These are phyloP conservation scores for Myiozetetes cayanensis DNA, from an alignment of 2,113 vertebrate genomes.

Conservation along the genomic window DNA sequence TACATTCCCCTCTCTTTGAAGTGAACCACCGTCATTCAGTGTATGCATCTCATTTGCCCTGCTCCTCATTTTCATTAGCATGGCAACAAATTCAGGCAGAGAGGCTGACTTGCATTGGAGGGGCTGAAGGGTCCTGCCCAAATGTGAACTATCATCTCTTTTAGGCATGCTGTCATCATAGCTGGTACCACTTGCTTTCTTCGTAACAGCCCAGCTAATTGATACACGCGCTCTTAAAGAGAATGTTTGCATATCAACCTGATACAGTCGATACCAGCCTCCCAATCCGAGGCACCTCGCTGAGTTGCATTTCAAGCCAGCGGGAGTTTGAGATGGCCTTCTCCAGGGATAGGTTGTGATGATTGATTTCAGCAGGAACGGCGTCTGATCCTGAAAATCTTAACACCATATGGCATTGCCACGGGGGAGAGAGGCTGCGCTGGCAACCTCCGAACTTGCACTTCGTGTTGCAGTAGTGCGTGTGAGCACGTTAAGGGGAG, in stretches of 20 bases:
- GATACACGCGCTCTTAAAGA: not conserved
- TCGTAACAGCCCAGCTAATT: not conserved
- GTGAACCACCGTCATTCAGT: not conserved
- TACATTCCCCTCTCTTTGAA: not conserved
- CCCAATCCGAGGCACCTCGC: not conserved
- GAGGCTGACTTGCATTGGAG: not conserved
- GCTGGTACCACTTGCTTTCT: not conserved
- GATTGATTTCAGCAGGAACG: slow-evolving; percentile 11
- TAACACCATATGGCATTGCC: slow-evolving; percentile 30
- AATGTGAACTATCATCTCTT: not conserved
- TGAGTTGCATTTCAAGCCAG: not conserved
- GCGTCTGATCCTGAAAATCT: not conserved
- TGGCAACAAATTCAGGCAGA: not conserved
- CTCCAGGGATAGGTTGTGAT: not conserved
- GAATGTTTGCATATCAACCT: not conserved
- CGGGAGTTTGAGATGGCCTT: not conserved
- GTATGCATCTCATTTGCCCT: not conserved
- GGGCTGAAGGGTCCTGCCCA: not conserved
- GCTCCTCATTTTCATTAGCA: not conserved
- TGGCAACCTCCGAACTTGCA: slow-evolving; percentile 27
- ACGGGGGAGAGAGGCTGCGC: slow-evolving; percentile 1
- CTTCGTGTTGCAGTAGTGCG: not conserved
- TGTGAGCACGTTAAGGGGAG: slow-evolving; percentile 55
- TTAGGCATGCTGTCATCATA: not conserved
- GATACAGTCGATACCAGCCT: not conserved